Percentiles rank a stretch among this genome's conserved stretches.
phyloP scores from a whole-genome alignment of 2,888 invertebrate species.

The Pseudococcus viburni region DNA sequence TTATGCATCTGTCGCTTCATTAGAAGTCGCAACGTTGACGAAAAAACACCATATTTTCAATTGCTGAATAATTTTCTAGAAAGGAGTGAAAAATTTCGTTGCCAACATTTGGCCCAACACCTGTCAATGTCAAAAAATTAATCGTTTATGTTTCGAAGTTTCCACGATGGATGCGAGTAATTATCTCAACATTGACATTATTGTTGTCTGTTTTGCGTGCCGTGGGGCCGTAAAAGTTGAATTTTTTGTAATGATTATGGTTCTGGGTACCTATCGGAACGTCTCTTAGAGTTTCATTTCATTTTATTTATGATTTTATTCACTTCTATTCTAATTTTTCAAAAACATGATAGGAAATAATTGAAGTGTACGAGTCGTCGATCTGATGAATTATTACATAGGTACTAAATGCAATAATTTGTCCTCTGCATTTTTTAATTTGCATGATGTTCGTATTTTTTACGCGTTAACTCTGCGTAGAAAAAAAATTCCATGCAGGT shows the following conservation, averaged over 20 bases:
- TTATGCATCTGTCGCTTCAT: conserved; percentile 28
- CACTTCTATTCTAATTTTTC: background rate
- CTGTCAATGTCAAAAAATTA: conserved; percentile 51
- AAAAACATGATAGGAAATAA: background rate
- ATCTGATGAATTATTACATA: background rate
- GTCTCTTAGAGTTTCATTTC: background rate
- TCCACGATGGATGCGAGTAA: conserved; percentile 7
- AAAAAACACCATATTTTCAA: conserved; percentile 24
- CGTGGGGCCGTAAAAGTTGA: background rate
- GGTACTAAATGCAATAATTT: background rate
- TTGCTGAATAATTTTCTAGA: conserved; percentile 7
- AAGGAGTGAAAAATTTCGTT: background rate
- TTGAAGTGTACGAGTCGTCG: background rate
- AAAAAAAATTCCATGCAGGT: too few relatives aligned
- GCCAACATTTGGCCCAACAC: conserved; percentile 23
- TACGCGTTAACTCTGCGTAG: too few relatives aligned
- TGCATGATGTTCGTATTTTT: background rate
- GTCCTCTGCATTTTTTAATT: background rate
- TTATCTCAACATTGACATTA: conserved; percentile 47
- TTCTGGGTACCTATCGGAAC: background rate
- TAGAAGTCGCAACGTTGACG: background rate
- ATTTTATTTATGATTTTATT: conserved; percentile 3
- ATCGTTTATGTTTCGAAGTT: background rate
- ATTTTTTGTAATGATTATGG: background rate
- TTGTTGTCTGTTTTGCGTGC: background rate